Percentiles rank a stretch among this genome's conserved stretches.
These are phyloP conservation scores for Machaerirhynchus nigripectus DNA, from an alignment of 2,113 vertebrate species.

Conservation along the genomic window DNA sequence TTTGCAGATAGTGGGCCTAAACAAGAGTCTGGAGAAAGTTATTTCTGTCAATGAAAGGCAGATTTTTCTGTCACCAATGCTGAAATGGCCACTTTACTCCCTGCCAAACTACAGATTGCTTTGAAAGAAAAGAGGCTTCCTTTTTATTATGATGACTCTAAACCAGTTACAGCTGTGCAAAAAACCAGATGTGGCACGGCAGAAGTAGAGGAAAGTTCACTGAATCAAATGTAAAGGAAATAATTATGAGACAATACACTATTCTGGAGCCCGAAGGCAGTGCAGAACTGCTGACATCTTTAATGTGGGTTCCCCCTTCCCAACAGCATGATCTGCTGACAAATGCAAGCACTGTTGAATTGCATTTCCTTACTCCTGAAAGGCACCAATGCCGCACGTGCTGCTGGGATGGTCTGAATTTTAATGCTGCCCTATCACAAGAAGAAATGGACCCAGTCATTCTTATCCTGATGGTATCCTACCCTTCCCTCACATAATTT, in stretches of 20 bases:
- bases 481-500: not conserved
- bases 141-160: slow-evolving; percentile 9
- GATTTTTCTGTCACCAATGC: slow-evolving; percentile 14
- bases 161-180: slow-evolving; percentile 57
- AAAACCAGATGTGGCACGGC: slow-evolving; percentile 12
- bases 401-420: not conserved
- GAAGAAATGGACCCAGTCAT: not conserved
- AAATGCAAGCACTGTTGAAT: not conserved
- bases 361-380: not conserved
- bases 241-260: not conserved
- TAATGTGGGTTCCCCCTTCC: not conserved
- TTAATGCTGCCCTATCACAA: not conserved
- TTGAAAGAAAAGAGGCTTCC: slow-evolving; percentile 3
- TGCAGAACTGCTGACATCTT: not conserved
- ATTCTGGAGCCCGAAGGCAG: not conserved
- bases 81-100: slow-evolving; percentile 37
- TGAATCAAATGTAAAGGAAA: not conserved
- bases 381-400: rapidly evolving
- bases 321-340: not conserved
- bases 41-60: slow-evolving; percentile 33
- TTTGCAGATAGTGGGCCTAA: not conserved
- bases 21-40: not conserved
- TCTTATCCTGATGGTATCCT: not conserved
- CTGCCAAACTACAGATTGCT: slow-evolving; percentile 28
- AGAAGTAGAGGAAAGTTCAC: slow-evolving; percentile 63